phyloP scores from a whole-genome alignment of 2,797 vertebrate genomes.

The Cyclopterus lumpus region DNA sequence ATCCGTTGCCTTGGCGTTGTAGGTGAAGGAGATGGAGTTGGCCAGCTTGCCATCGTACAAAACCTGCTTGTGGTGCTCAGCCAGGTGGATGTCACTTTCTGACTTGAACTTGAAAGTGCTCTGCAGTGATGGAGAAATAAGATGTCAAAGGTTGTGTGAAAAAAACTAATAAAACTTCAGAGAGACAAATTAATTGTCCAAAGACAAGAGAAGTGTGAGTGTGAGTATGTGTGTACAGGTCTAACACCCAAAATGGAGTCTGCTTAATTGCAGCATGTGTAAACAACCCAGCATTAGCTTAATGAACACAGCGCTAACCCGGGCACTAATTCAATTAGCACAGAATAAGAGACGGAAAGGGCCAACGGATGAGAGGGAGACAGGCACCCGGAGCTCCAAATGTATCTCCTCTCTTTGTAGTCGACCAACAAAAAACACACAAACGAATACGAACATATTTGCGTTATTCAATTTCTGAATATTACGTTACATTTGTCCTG shows the following conservation, averaged over 20 bases:
- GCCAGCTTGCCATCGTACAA: slow-evolving; percentile 96
- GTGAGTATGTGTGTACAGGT: slow-evolving; percentile 28
- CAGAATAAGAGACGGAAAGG: slow-evolving; percentile 63
- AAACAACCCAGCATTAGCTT: slow-evolving; percentile 77
- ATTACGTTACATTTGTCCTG: neutral
- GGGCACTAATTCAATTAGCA: slow-evolving; percentile 77
- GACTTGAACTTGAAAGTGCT: slow-evolving; percentile 99
- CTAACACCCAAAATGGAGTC: slow-evolving; percentile 69
- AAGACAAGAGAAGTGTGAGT: slow-evolving; percentile 18
- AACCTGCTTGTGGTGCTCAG: slow-evolving; percentile 97
- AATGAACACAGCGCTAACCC: slow-evolving; percentile 76
- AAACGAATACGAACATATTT: slow-evolving; percentile 5
- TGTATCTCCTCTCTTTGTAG: slow-evolving; percentile 51
- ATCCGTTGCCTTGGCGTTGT: slow-evolving; percentile 96
- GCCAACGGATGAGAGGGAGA: slow-evolving; percentile 50
- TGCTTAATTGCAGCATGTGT: slow-evolving; percentile 71
- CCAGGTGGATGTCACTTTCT: slow-evolving; percentile 96
- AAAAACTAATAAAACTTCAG: neutral
- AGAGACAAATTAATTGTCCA: slow-evolving; percentile 20
- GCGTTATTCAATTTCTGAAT: neutral
- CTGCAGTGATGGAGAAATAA: slow-evolving; percentile 67
- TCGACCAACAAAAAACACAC: slow-evolving; percentile 26
- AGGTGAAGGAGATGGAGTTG: slow-evolving; percentile 95
- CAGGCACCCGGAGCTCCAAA: slow-evolving; percentile 51
- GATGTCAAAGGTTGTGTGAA: neutral